These are phyloP conservation scores for Riparia riparia DNA, from an alignment of 2,113 vertebrate species.

Conservation along the genomic window DNA sequence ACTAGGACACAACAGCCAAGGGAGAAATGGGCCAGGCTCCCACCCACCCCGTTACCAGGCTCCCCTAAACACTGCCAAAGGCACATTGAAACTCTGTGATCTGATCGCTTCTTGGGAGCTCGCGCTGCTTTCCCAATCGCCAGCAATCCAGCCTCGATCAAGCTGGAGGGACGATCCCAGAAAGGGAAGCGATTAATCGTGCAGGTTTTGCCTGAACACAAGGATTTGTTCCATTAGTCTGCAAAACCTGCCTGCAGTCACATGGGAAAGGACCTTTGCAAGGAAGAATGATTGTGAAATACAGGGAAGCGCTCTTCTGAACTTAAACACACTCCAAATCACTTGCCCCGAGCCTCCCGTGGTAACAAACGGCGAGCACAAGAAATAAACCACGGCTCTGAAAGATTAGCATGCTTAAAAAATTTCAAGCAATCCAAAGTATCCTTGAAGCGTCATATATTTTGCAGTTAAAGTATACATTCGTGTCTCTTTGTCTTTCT, in stretches of 20 bases:
- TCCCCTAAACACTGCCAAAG: background rate
- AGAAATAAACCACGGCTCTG: constrained; percentile 21
- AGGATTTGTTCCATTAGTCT: background rate
- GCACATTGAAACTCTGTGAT: background rate
- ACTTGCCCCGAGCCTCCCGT: background rate
- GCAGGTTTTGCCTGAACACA: background rate
- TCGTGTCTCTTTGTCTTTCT: constrained; percentile 23
- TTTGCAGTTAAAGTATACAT: constrained; percentile 63
- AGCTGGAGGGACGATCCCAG: background rate
- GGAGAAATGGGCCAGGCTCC: background rate
- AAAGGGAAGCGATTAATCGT: background rate
- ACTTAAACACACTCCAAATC: constrained; percentile 39
- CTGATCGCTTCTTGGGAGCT: background rate
- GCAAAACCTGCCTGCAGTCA: background rate
- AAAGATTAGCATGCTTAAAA: constrained; percentile 58
- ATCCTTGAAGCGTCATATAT: constrained; percentile 66
- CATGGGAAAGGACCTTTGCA: background rate
- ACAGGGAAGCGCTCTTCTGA: constrained; percentile 12
- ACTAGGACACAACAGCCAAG: background rate
- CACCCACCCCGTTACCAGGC: background rate
- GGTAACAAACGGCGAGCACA: background rate
- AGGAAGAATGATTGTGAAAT: background rate
- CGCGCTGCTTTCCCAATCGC: background rate
- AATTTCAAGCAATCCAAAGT: constrained; percentile 64
- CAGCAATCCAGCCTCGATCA: background rate